A percentile compares a stretch with the other conserved stretches of the same genome.
phyloP scores from a whole-genome alignment of 2,888 invertebrate species.

The Erannis defoliaria region DNA sequence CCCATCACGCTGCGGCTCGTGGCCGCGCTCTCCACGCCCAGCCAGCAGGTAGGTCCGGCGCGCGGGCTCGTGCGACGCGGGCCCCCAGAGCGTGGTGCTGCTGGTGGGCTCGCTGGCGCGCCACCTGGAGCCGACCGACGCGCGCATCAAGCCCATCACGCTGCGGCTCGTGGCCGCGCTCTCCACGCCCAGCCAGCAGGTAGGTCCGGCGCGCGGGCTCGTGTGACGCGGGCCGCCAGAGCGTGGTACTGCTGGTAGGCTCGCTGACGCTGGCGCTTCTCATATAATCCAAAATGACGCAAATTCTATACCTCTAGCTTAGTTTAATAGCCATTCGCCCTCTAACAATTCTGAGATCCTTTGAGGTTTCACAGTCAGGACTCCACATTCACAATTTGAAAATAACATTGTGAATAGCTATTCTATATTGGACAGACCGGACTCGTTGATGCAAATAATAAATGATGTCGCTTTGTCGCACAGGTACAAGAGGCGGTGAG shows the following conservation, averaged over 20 bases:
- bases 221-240: slow-evolving; percentile 97
- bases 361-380: not conserved
- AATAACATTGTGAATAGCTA: too few relatives aligned
- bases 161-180: slow-evolving; percentile 95
- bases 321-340: not conserved
- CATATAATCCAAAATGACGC: too few relatives aligned
- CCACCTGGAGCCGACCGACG: slow-evolving; percentile 96
- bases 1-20: slow-evolving; percentile 97
- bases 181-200: slow-evolving; percentile 98
- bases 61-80: slow-evolving; percentile 96
- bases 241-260: slow-evolving; percentile 98
- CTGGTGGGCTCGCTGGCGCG: slow-evolving; percentile 99
- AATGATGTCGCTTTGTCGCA: not conserved
- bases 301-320: not conserved
- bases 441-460: too few relatives aligned
- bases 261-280: too few relatives aligned
- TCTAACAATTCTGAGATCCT: not conserved
- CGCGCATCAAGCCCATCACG: slow-evolving; percentile 96
- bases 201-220: too few relatives aligned
- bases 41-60: slow-evolving; percentile 95
- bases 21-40: slow-evolving; percentile 97
- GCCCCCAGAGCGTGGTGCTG: slow-evolving; percentile 98
- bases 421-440: not conserved
- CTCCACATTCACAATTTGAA: not conserved
- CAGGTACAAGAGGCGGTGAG: slow-evolving; percentile 99